phyloP scores from a whole-genome alignment of 1,140 invertebrate species.

The Panulirus ornatus region DNA sequence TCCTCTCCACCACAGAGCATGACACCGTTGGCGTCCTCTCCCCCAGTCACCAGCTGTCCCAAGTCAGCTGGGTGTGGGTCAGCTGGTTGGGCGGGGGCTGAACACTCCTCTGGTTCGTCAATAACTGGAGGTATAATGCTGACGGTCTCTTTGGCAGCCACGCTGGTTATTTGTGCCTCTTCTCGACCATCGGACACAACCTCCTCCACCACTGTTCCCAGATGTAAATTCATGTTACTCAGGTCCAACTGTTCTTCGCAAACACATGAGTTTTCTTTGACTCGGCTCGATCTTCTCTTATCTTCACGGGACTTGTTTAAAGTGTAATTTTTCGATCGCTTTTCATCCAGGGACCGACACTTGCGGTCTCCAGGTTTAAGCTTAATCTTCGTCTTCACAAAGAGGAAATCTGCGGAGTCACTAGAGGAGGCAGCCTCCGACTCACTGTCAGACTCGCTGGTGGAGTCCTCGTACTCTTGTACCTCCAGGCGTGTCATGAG shows the following conservation, averaged over 20 bases:
- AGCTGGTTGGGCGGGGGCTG: neutral
- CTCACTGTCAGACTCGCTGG: constrained; percentile 60
- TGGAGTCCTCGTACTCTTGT: constrained; percentile 53
- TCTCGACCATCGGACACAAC: too few relatives aligned
- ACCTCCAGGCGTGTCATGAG: constrained; percentile 67
- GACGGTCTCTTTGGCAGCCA: too few relatives aligned
- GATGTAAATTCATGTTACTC: constrained; percentile 41
- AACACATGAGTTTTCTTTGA: neutral
- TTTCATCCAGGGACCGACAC: constrained; percentile 64
- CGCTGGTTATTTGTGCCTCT: too few relatives aligned
- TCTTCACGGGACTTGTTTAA: constrained; percentile 24
- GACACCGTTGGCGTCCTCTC: neutral
- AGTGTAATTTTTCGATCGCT: constrained; percentile 41
- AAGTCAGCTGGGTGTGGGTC: neutral
- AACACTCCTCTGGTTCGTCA: too few relatives aligned
- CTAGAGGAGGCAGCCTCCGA: constrained; percentile 50
- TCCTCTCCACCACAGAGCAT: constrained; percentile 33
- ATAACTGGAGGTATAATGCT: too few relatives aligned
- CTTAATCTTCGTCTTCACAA: constrained; percentile 70
- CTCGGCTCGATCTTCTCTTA: neutral
- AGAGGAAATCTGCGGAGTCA: constrained; percentile 67
- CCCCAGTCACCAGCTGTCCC: neutral
- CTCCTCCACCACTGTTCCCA: constrained; percentile 9
- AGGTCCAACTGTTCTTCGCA: constrained; percentile 55
- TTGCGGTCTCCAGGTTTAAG: constrained; percentile 67